phyloP scores from a whole-genome alignment of 2,797 vertebrate genomes.

The Lagorchestes hirsutus region DNA sequence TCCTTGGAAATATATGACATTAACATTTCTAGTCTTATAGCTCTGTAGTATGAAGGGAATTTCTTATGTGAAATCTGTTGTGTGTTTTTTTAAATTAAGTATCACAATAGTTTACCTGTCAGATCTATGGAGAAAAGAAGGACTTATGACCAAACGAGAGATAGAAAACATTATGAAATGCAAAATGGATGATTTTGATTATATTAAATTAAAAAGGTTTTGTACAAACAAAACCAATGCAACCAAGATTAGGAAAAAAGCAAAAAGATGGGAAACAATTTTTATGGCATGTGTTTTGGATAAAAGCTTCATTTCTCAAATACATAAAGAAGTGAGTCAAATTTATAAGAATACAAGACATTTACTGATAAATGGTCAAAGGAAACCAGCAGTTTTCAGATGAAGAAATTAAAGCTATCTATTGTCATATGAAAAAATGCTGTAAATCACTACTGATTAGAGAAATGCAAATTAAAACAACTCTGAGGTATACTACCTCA shows the following conservation, averaged over 20 bases:
- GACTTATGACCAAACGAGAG: not conserved
- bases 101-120: not conserved
- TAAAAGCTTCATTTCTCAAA: too few species aligned
- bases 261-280: too few species aligned
- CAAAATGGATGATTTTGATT: not conserved
- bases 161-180: not conserved
- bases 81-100: not conserved
- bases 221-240: not conserved
- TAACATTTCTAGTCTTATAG: not conserved
- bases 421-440: too few species aligned
- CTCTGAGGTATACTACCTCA: too few species aligned
- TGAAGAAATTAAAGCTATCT: too few species aligned
- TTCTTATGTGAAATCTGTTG: not conserved
- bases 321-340: too few species aligned
- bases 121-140: not conserved
- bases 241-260: not conserved
- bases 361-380: too few species aligned
- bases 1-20: not conserved
- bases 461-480: too few species aligned
- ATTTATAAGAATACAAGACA: too few species aligned
- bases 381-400: too few species aligned
- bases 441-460: too few species aligned
- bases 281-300: too few species aligned
- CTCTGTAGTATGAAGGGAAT: not conserved
- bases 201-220: not conserved